Percentiles rank a stretch among this genome's conserved stretches.
Conservation (phyloP, 2,113 vertebrate genomes). For the Jaculus jaculus region DNA sequence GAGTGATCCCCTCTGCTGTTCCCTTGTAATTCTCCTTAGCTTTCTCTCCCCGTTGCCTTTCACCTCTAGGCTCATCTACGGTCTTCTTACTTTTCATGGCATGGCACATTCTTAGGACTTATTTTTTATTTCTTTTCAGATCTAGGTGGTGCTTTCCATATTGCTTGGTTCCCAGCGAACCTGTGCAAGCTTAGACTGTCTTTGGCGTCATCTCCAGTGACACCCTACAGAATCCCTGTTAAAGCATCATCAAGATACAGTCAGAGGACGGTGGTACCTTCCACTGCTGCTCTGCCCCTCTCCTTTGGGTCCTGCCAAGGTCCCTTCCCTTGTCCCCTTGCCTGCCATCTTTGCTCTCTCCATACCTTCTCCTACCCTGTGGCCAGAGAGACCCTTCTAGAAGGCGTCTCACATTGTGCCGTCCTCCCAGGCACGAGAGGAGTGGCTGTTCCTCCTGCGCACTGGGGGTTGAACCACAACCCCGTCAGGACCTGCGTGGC, state of each 20-base stretch:
- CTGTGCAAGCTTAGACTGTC: background rate
- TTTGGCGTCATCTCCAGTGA: background rate
- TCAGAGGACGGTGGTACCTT: no score
- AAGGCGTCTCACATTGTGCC: no score
- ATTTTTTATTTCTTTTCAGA: background rate
- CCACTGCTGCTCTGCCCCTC: no score
- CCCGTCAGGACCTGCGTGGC: background rate
- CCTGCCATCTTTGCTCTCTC: accelerated
- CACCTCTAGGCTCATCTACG: background rate
- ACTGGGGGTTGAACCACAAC: background rate
- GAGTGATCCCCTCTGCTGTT: background rate
- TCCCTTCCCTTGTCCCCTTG: accelerated
- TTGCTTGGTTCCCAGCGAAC: background rate
- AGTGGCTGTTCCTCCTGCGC: accelerated
- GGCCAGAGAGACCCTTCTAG: background rate
- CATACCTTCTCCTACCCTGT: background rate
- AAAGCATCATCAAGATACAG: background rate
- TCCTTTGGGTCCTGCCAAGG: background rate
- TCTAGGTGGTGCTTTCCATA: background rate
- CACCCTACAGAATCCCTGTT: background rate
- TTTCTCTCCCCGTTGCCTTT: background rate
- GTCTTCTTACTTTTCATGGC: background rate
- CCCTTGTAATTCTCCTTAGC: background rate
- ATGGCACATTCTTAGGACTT: background rate
- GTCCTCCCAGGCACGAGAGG: background rate